phyloP scores from a whole-genome alignment of 2,888 invertebrate genomes.

The Orchestes rusci region DNA sequence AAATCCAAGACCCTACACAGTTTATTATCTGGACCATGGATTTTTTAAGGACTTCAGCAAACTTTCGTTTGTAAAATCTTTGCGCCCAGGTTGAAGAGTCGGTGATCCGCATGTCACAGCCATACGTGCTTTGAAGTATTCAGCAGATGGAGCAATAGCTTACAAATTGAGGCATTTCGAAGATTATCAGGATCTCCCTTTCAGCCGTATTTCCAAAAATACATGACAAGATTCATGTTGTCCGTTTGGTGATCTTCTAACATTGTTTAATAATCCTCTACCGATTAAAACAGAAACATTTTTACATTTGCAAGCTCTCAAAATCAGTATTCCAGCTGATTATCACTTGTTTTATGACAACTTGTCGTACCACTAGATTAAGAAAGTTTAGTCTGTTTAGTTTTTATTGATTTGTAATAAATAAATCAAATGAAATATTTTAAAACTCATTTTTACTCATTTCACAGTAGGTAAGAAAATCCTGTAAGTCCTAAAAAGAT shows the following conservation, averaged over 20 bases:
- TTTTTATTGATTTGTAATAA: no score
- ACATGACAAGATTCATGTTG: not conserved
- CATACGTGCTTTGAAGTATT: conserved; percentile 1
- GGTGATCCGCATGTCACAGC: conserved; percentile 6
- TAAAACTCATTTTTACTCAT: no score
- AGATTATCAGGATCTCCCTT: not conserved
- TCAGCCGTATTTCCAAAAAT: not conserved
- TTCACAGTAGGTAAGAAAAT: no score
- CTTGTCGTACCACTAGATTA: no score
- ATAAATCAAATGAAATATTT: no score
- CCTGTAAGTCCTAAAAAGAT: no score
- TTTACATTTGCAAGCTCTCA: not conserved
- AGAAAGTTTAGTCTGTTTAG: no score
- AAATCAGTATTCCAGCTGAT: not conserved
- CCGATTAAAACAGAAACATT: not conserved
- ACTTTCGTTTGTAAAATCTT: conserved; percentile 1
- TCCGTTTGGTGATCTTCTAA: not conserved
- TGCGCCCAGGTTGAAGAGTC: conserved; percentile 5
- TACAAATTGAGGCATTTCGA: not conserved
- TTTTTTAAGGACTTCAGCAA: conserved; percentile 7
- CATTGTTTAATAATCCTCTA: not conserved
- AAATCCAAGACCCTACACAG: conserved; percentile 21
- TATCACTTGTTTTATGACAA: not conserved
- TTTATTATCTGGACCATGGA: conserved; percentile 16
- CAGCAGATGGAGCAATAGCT: not conserved